Conservation (phyloP, 1,140 invertebrate genomes). For the Globodera rostochiensis region DNA sequence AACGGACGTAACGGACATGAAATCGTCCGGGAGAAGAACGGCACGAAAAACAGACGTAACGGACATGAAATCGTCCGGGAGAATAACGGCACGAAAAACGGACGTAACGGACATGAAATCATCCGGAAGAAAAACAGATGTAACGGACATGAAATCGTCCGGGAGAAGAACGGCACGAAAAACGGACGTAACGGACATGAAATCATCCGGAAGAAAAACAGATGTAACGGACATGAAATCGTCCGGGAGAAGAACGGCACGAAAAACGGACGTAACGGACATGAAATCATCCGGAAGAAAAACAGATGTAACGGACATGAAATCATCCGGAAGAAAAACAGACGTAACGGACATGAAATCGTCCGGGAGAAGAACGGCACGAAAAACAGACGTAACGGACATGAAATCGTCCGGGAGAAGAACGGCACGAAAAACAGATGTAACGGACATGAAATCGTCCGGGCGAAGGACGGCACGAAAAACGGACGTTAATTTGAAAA, state of each 20-base stretch:
- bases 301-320: neutral
- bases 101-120: neutral
- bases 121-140: neutral
- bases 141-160: no score
- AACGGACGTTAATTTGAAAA: neutral
- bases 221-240: neutral
- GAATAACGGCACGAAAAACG: neutral
- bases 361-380: neutral
- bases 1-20: neutral
- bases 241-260: neutral
- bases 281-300: neutral
- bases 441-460: no score
- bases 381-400: no score
- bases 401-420: neutral
- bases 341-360: neutral
- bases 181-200: neutral
- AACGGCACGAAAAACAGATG: no score
- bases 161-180: neutral
- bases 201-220: neutral
- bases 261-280: neutral
- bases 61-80: neutral
- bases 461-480: neutral
- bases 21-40: neutral
- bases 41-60: neutral
- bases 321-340: neutral